Evolutionary conservation across 2,797 vertebrate species (phyloP).

Genomic region (Salmo trutta): DNA sequence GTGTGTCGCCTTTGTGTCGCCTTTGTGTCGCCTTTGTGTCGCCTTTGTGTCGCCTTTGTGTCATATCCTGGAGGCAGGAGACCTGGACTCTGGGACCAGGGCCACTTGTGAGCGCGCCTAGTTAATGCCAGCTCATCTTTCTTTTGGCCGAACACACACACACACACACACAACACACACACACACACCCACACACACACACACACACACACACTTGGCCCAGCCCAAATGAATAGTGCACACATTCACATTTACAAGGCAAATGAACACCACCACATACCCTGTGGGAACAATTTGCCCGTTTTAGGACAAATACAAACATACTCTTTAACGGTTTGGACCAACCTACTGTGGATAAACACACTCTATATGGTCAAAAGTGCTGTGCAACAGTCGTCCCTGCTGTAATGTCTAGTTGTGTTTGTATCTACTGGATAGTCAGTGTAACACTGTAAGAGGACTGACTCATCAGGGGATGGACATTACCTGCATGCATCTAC

Average conservation of each 20-base stretch:
- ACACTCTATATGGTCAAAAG: background rate
- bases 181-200: too few species aligned
- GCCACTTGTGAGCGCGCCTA: background rate
- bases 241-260: background rate
- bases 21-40: too few species aligned
- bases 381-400: background rate
- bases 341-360: background rate
- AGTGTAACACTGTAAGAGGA: background rate
- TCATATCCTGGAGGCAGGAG: too few species aligned
- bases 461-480: background rate
- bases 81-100: background rate
- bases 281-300: background rate
- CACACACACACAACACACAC: background rate
- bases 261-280: background rate
- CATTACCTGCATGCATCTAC: background rate
- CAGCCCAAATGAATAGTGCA: too few species aligned
- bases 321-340: background rate
- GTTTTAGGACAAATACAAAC: background rate
- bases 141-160: background rate
- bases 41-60: background rate
- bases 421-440: background rate
- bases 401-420: background rate
- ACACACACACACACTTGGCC: too few species aligned
- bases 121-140: background rate
- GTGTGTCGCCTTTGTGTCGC: too few species aligned